Evolutionary conservation across 2,797 vertebrate species (phyloP).

Genomic region (Sardinella longiceps): DNA sequence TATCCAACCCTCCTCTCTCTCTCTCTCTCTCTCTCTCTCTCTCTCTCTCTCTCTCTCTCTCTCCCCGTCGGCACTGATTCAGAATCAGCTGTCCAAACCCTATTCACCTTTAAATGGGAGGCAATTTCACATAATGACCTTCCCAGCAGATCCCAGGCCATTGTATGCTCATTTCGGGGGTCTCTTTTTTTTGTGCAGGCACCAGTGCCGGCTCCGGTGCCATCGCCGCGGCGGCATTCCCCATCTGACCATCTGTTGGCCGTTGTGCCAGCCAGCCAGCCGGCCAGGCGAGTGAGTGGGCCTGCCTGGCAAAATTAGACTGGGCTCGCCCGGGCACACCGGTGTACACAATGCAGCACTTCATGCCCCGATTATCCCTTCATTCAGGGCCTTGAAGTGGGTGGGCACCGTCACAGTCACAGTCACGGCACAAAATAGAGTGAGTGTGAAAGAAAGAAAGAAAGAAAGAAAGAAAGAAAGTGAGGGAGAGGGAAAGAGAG

Average conservation of each 20-base stretch:
- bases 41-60: too few species aligned
- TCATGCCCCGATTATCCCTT: slow-evolving; percentile 1
- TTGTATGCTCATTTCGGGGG: neutral
- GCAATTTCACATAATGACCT: neutral
- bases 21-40: too few species aligned
- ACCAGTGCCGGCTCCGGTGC: neutral
- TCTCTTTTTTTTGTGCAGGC: too few species aligned
- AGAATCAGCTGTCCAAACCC: neutral
- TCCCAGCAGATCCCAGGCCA: neutral
- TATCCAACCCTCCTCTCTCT: neutral
- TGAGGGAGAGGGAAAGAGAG: neutral
- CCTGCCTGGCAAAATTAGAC: neutral
- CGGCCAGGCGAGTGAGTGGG: too few species aligned
- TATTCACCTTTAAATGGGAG: neutral
- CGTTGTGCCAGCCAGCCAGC: neutral
- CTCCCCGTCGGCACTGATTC: neutral
- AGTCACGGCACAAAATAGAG: neutral
- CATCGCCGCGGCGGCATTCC: neutral
- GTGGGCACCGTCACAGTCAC: neutral
- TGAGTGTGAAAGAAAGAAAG: neutral
- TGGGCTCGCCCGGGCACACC: neutral
- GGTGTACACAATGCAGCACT: neutral
- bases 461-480: neutral
- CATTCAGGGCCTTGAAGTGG: neutral
- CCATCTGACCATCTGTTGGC: neutral